Evolutionary conservation across 30 jellyfish, hydroid and myxozoan genomes (phyloP), one percentile per base, ranked within the genome.

Genomic region (Haliclystus octoradiatus): DNA sequence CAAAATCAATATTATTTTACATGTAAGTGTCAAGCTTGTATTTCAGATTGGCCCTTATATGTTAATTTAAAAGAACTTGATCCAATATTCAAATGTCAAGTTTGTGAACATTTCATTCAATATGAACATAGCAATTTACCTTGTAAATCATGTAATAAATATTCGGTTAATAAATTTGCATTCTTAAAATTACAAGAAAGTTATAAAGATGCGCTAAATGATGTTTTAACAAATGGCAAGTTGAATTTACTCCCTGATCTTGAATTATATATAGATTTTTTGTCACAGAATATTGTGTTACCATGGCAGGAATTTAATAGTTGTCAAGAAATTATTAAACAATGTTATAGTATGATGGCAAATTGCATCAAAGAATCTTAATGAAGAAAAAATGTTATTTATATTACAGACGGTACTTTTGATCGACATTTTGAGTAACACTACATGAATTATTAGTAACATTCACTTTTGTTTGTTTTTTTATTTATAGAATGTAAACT

Each of bases 261-360:
- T 9, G 61, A 78, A 57, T 49, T 50, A 19, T 79, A 72, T 62
- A 49, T 86, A 53, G 85, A 74, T 69, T 35, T 79, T 62, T 46
- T 86, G n/a, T 73, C 79, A 30, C 63, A 71, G n/a, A 4, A 32
- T 28, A 92, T 77, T 2, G 29, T 53, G 50, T 75, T 86, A 5
- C 96, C 96, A 12, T 62, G 81, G 80, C 84, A 71, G 29, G 92
- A 79, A 22, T 69, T 79, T 23, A 86, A 86, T 34, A 79, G 79
- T 34, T 86, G 96, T 46, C 96, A 86, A 68, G 96, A 86, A 34
- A 78, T 79, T 70, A 87, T 86, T 0, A 86, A 86, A 51, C 92
- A 78, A 47, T 86, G 96, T 27, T 79, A 66, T 79, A 66, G 92
- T 25, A 63, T 86, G 94, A 79, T 57, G 35, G 96, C 81, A 34